Conservation (phyloP, 2,113 vertebrate species). For the Phrynosoma platyrhinos region DNA sequence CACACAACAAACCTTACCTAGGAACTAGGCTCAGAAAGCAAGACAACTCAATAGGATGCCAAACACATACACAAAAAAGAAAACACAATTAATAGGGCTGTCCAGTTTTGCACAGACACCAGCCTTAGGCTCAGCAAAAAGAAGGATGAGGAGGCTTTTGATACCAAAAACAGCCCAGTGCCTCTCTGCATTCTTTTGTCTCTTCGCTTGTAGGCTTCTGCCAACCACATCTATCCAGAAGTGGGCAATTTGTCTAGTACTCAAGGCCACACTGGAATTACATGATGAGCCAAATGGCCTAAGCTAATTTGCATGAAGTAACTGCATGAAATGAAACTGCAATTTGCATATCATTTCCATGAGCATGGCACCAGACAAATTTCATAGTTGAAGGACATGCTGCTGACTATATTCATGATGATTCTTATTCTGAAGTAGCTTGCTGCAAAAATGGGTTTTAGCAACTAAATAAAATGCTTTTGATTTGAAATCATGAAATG, state of each 20-base stretch:
- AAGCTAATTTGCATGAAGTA: constrained; percentile 4
- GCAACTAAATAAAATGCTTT: background rate
- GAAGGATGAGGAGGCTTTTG: background rate
- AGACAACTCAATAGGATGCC: too few relatives aligned
- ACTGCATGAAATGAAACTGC: background rate
- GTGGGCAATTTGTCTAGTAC: background rate
- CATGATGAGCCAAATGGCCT: background rate
- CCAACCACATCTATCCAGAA: background rate
- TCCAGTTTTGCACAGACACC: background rate
- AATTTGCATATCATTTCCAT: constrained; percentile 12
- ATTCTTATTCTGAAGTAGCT: background rate
- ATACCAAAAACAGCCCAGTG: background rate
- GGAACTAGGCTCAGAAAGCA: background rate
- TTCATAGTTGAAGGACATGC: background rate
- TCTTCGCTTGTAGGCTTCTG: background rate
- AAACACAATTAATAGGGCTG: background rate
- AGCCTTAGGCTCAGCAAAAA: background rate
- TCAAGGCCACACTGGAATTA: background rate
- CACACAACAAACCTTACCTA: background rate
- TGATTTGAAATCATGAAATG: background rate
- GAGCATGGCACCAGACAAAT: background rate
- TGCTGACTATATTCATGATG: background rate
- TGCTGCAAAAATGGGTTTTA: background rate
- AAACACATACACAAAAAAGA: too few relatives aligned
- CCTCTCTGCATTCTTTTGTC: background rate